Evolutionary conservation across 2,888 invertebrate genomes (phyloP), one percentile per base, ranked within the genome.

Genomic region (Saturnia japonica): DNA sequence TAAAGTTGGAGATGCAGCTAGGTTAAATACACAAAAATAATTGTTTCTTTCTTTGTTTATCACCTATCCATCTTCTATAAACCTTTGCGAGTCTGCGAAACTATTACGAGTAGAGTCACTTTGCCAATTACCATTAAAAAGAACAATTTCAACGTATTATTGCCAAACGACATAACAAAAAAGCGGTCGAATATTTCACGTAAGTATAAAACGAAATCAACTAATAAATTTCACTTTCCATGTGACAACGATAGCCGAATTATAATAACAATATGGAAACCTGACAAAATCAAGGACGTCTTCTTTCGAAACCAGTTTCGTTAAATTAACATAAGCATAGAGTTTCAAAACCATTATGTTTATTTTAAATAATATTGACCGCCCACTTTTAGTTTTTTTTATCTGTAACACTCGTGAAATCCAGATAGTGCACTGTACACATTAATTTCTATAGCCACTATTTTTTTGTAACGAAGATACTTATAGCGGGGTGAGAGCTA

Each of bases 181-280:
- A 25, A 28, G 1, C 28, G 12, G 6, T 64, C 9, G 40, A 19
- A 40, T 11, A n/a, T n/a, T n/a, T n/a, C n/a, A n/a, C n/a, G 9
- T n/a, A 40, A n/a, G n/a, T 60, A n/a, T n/a, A 40, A 40, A 40
- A 64, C 22, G 22, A 40, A 64, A 64, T 19, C 7, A 7, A 64
- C 1, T n/a, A n/a, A 40, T 64, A 64, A 64, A 64, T 64, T 64
- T 64, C 64, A 64, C 64, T 64, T 64, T 64, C n/a, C 40, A n/a
- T 19, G 40, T 40, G 64, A 64, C 40, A 40, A n/a, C 19, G 40
- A 19, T 9, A 64, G 19, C 7, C 34, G 19, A 40, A 40, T 40
- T 64, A 64, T 60, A 60, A 28, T 28, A 28, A 60, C 25, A 60
- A 60, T 28, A 60, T 28, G n/a, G 34, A 40, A n/a, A 64, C 34